A percentile compares a stretch with the other conserved stretches of the same genome.
These are phyloP conservation scores for Molothrus ater DNA, from an alignment of 2,797 vertebrate genomes.

Conservation along the genomic window DNA sequence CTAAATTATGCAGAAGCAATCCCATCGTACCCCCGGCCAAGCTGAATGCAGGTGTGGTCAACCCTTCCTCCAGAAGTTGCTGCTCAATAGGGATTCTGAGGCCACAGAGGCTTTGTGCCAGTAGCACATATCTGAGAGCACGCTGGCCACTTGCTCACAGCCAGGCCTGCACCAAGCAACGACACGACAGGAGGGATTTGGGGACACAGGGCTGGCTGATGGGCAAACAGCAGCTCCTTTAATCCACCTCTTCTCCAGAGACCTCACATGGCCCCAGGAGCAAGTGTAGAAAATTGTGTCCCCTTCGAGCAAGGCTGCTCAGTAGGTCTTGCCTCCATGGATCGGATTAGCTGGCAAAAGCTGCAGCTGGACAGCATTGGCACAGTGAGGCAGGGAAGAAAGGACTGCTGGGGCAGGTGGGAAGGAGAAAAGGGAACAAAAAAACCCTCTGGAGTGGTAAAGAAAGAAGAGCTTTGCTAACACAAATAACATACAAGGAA, in stretches of 20 bases:
- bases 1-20: conserved; percentile 71
- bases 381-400: not conserved
- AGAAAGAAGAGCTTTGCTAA: not conserved
- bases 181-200: not conserved
- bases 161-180: not conserved
- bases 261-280: not conserved
- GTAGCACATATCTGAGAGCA: not conserved
- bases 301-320: not conserved
- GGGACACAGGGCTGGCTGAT: not conserved
- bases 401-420: not conserved
- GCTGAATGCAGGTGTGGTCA: conserved; percentile 56
- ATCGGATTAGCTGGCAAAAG: rapidly evolving
- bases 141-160: not conserved
- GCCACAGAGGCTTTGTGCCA: conserved; percentile 10
- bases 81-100: not conserved
- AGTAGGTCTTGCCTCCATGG: not conserved
- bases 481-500: rapidly evolving
- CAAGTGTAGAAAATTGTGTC: not conserved
- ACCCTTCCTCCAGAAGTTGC: conserved; percentile 20
- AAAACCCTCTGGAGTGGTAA: not conserved
- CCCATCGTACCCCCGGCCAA: conserved; percentile 1
- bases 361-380: not conserved
- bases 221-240: not conserved
- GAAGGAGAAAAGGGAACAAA: not conserved
- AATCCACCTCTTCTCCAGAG: conserved; percentile 5